Base-by-base conservation (phyloP, 2,797 vertebrate genomes). In the Sebastes miniatus region DNA sequence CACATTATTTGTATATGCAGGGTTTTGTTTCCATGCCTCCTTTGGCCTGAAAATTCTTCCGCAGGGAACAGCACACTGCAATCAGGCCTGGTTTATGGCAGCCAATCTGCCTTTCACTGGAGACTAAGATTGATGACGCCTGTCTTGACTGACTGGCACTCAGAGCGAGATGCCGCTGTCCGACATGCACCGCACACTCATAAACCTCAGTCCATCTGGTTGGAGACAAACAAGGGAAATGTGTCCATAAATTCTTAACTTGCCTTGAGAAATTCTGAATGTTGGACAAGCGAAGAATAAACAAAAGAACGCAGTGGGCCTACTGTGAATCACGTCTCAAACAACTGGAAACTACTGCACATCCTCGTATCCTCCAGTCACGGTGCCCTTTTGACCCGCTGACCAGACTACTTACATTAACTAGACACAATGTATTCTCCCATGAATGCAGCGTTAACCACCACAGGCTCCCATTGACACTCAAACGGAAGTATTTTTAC, bases 401-500 rank as follows among this genome's bases (percentile, higher is more conserved):
- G 77, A 86, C 87, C 87, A 92, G 89, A 92, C 89, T 31, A 66
- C 83, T 85, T 83, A 83, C 88, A 90, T 84, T 89, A 87, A 87
- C 83, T 78, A 66, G 64, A 89, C 88, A 89, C 91, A 88, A 78
- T 87, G 89, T 88, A 59, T 81, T 79, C 82, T 77, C 67, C 83
- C 79, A 56, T 86, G 85, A 92, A 83, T 83, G 86, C 82, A 10
- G 84, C 66, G 68, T 83, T 87, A 88, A 89, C 84, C 88, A 70
- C 87, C 89, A 24, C 83, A 66, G 85, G 66, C 70, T 89, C 84
- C 92, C 90, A 85, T 79, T 89, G 89, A 92, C 86, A 83, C 87
- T 77, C 81, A 79, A 88, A 80, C 89, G 87, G 89, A 93, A 91
- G 90, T 86, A 88, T 94, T 92, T 94, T 94, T 92, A 93, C 76